phyloP scores from a whole-genome alignment of 2,113 vertebrate species.

The Psittacara wagleri region DNA sequence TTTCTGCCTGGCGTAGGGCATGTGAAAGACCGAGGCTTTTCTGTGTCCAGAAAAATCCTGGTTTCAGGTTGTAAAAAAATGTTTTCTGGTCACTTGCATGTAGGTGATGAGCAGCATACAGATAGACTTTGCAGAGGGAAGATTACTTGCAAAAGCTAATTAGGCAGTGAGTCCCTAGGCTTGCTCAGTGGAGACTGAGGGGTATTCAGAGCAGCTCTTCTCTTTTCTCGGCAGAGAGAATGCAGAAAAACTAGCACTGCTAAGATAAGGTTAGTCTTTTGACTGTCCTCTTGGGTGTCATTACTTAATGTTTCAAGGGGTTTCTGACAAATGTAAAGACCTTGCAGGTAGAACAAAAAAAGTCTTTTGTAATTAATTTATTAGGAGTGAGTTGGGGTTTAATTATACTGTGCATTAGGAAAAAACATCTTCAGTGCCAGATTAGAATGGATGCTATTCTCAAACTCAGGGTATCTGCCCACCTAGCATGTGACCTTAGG shows the following conservation, averaged over 20 bases:
- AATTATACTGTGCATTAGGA: neutral
- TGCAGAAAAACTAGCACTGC: neutral
- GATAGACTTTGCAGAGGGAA: neutral
- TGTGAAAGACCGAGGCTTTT: neutral
- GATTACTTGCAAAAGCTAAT: neutral
- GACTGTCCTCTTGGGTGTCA: neutral
- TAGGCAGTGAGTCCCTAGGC: neutral
- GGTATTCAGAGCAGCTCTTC: neutral
- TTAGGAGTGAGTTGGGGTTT: neutral
- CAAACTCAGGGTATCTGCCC: neutral
- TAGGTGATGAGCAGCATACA: neutral
- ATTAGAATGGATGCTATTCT: neutral
- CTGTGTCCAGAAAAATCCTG: neutral
- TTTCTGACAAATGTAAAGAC: neutral
- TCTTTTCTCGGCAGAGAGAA: neutral
- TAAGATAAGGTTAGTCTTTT: neutral
- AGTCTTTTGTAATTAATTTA: slow-evolving; percentile 4
- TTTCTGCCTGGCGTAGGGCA: neutral
- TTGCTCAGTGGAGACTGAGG: neutral
- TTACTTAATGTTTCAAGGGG: neutral
- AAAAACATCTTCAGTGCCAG: neutral
- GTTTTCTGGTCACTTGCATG: neutral
- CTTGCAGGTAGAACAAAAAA: neutral
- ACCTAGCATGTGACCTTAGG: neutral
- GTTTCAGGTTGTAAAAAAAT: neutral